phyloP scores from a whole-genome alignment of 2,113 vertebrate genomes.

The Cricetomys ansorgei region DNA sequence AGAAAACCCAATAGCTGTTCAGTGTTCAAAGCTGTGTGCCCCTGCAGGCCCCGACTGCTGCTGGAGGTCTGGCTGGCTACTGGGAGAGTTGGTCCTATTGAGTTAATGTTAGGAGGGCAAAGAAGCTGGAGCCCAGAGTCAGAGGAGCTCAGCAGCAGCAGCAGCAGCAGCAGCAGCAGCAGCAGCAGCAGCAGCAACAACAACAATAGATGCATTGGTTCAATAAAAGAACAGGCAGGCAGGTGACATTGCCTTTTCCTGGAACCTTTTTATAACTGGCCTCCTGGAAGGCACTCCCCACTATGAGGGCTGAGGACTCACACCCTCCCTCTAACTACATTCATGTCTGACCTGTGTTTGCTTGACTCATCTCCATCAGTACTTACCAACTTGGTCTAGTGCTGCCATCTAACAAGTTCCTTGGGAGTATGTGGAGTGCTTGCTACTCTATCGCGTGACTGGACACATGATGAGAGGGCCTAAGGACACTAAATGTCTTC shows the following conservation, averaged over 20 bases:
- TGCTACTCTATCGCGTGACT: background rate
- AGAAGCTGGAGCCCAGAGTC: background rate
- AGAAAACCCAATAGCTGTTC: no score
- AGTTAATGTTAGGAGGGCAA: background rate
- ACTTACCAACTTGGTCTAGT: background rate
- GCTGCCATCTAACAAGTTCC: background rate
- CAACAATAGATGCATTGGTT: background rate
- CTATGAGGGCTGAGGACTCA: background rate
- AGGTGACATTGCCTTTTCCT: background rate
- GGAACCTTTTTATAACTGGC: background rate
- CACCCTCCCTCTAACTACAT: background rate
- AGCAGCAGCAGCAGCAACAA: no score
- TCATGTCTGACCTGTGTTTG: background rate
- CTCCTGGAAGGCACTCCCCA: no score
- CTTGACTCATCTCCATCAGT: background rate
- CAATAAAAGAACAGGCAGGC: background rate
- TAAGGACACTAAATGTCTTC: background rate
- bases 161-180: no score
- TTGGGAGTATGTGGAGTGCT: background rate
- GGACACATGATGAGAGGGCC: background rate
- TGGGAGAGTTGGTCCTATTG: background rate
- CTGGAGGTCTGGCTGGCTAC: no score
- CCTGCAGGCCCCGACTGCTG: no score
- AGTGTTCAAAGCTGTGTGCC: background rate
- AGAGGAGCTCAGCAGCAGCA: no score